These are phyloP conservation scores for Pao palembangensis DNA, from an alignment of 2,113 vertebrate species.

Conservation along the genomic window DNA sequence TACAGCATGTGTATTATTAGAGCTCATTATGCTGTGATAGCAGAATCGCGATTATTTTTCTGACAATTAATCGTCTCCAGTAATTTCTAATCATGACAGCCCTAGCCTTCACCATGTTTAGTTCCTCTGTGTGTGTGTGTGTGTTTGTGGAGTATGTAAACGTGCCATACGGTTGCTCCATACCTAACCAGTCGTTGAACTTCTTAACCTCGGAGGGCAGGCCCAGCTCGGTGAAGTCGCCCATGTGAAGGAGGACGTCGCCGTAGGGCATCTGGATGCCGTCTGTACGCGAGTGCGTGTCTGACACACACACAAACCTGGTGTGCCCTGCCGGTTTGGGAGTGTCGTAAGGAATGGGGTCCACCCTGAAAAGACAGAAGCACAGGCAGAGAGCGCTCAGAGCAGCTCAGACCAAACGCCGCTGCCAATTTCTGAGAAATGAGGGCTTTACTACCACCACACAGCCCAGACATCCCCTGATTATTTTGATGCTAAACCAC, in stretches of 20 bases:
- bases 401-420: not conserved
- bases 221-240: constrained; percentile 98
- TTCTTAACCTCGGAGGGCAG: constrained; percentile 99
- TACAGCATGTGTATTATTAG: no score
- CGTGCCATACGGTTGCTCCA: constrained; percentile 35
- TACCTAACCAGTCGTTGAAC: constrained; percentile 99
- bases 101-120: not conserved
- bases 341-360: constrained; percentile 96
- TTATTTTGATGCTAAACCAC: no score
- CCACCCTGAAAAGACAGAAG: constrained; percentile 84
- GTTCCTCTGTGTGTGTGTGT: not conserved
- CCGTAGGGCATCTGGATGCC: constrained; percentile 99
- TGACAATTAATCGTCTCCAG: no score
- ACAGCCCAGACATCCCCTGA: no score
- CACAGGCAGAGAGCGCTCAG: not conserved
- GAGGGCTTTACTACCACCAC: no score
- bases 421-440: no score
- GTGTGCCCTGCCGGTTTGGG: constrained; percentile 97
- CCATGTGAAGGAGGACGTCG: constrained; percentile 96
- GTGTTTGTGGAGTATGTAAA: constrained; percentile 6
- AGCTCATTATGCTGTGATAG: no score
- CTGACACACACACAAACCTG: constrained; percentile 96
- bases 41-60: no score
- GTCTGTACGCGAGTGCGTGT: constrained; percentile 98
- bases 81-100: no score